Conservation (phyloP, 1,140 invertebrate species). For the Coboldia fuscipes region DNA sequence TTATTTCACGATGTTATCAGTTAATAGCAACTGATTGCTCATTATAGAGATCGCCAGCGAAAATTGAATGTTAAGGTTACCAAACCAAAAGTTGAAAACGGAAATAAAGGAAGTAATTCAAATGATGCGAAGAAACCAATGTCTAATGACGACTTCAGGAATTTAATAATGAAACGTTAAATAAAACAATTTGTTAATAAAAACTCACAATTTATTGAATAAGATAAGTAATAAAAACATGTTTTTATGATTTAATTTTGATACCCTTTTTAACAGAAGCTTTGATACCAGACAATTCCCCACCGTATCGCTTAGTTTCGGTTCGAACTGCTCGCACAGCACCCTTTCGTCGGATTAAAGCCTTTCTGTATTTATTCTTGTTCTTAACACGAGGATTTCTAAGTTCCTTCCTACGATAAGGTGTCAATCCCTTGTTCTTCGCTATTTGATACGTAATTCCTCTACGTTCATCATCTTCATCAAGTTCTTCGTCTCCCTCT, state of each 20-base stretch:
- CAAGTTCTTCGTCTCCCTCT: slow-evolving; percentile 15
- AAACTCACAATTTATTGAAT: too few species aligned
- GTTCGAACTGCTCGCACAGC: slow-evolving; percentile 60
- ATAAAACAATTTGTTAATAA: too few species aligned
- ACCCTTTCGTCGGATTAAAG: slow-evolving; percentile 72
- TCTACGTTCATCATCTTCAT: slow-evolving; percentile 31
- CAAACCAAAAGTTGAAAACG: too few species aligned
- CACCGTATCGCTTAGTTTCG: slow-evolving; percentile 58
- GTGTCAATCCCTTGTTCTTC: slow-evolving; percentile 86
- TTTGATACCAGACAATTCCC: slow-evolving; percentile 84
- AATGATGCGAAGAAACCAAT: too few species aligned
- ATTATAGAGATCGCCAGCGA: too few species aligned
- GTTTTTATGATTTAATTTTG: slow-evolving; percentile 71
- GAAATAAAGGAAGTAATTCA: too few species aligned
- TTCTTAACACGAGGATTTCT: slow-evolving; percentile 88
- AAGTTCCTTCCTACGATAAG: slow-evolving; percentile 70
- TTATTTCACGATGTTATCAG: too few species aligned
- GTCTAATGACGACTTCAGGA: too few species aligned
- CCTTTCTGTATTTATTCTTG: slow-evolving; percentile 75
- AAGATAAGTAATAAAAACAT: too few species aligned
- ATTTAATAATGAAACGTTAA: too few species aligned
- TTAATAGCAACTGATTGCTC: too few species aligned
- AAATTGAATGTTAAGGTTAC: too few species aligned
- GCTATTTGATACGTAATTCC: slow-evolving; percentile 81
- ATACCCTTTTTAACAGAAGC: slow-evolving; percentile 63